Conservation (phyloP, 2,113 vertebrate species). For the Falcunculus frontatus region DNA sequence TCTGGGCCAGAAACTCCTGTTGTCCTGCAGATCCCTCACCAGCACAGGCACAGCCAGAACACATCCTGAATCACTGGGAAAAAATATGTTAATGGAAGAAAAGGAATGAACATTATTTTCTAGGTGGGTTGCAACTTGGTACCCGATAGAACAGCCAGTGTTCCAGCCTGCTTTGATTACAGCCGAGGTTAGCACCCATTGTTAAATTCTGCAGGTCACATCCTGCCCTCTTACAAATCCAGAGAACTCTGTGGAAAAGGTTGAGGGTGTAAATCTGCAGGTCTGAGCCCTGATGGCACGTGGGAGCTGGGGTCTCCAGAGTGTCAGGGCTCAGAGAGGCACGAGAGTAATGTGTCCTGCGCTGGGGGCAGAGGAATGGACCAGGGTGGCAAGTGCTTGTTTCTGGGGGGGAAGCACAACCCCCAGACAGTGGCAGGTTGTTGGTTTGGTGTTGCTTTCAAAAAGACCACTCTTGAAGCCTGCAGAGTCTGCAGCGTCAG, state of each 20-base stretch:
- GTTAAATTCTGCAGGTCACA: not conserved
- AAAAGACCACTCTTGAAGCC: not conserved
- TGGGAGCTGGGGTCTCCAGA: not conserved
- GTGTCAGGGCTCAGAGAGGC: not conserved
- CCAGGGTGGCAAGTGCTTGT: too few relatives aligned
- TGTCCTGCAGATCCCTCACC: not conserved
- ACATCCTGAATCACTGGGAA: fast-evolving
- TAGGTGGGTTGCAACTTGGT: not conserved
- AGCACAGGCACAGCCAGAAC: not conserved
- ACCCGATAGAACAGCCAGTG: not conserved
- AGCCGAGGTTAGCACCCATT: not conserved
- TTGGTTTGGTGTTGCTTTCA: not conserved
- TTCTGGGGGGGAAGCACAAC: not conserved
- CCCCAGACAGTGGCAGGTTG: not conserved
- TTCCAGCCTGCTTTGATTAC: not conserved
- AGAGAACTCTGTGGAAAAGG: not conserved
- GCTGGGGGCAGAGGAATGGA: not conserved
- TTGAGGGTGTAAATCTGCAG: not conserved
- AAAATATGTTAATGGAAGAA: not conserved
- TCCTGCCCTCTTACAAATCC: not conserved
- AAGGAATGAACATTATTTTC: not conserved
- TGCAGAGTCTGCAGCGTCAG: fast-evolving
- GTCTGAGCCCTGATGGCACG: fast-evolving
- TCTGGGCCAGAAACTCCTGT: not conserved
- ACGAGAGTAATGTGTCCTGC: fast-evolving